phyloP scores from a whole-genome alignment of 2,113 vertebrate genomes.

The Talpa occidentalis region DNA sequence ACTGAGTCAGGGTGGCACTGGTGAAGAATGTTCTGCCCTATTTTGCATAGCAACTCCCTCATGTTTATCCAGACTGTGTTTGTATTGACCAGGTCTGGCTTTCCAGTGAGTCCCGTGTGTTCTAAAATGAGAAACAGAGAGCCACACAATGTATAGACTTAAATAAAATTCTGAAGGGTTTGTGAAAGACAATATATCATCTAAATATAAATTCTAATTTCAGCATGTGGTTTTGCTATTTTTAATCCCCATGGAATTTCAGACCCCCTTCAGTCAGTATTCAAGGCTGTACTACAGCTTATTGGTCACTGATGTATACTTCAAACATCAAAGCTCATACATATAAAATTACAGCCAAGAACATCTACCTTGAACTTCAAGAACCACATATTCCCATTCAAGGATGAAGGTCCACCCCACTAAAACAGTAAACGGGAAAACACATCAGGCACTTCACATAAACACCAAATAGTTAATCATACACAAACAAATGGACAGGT shows the following conservation, averaged over 20 bases:
- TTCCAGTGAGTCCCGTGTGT: conserved; percentile 64
- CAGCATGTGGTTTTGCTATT: conserved; percentile 73
- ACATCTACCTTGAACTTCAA: conserved; percentile 45
- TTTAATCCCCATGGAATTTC: conserved; percentile 77
- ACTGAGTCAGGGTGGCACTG: conserved; percentile 1
- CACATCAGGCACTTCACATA: conserved; percentile 71
- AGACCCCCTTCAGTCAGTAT: conserved; percentile 65
- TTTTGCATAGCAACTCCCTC: conserved; percentile 61
- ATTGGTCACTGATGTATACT: conserved; percentile 69
- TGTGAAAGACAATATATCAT: conserved; percentile 77
- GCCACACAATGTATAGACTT: conserved; percentile 76
- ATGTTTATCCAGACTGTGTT: conserved; percentile 71
- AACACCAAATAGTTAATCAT: conserved; percentile 76
- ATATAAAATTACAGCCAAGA: conserved; percentile 49
- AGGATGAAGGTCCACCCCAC: conserved; percentile 2
- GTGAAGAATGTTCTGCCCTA: conserved; percentile 20
- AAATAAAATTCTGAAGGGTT: conserved; percentile 79
- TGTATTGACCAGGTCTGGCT: conserved; percentile 68
- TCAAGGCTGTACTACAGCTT: conserved; percentile 53
- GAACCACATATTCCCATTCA: background rate
- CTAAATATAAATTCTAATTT: conserved; percentile 82
- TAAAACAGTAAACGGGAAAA: conserved; percentile 56
- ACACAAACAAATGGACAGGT: conserved; percentile 71
- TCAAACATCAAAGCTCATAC: conserved; percentile 59
- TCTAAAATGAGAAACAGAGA: conserved; percentile 77